Percentiles rank a stretch among this genome's conserved stretches.
Evolutionary conservation across 2,797 vertebrate species (phyloP).

Genomic region (Holocentrus rufus): DNA sequence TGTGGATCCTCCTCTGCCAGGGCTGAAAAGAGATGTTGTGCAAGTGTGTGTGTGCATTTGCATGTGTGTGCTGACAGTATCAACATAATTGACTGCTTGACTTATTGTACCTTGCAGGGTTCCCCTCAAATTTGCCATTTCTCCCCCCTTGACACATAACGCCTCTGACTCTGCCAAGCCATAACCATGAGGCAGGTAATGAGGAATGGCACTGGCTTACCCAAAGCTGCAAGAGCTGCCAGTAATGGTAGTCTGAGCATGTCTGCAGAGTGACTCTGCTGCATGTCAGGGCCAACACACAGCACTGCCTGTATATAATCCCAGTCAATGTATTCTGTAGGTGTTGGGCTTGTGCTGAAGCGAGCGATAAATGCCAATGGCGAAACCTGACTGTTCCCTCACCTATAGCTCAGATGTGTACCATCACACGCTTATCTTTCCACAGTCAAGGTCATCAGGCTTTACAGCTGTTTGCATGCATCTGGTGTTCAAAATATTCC

Average conservation of each 20-base stretch:
- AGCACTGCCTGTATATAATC: not conserved
- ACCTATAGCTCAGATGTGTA: slow-evolving; percentile 23
- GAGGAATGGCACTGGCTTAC: slow-evolving; percentile 1
- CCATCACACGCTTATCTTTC: slow-evolving; percentile 38
- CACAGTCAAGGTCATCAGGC: slow-evolving; percentile 10
- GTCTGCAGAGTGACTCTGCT: not conserved
- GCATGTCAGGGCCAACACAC: not conserved
- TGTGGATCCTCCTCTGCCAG: slow-evolving; percentile 42
- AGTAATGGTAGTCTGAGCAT: not conserved
- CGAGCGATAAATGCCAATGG: too few relatives aligned
- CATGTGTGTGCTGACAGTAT: not conserved
- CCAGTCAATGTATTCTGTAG: not conserved
- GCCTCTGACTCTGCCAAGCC: not conserved
- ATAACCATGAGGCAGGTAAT: slow-evolving; percentile 7
- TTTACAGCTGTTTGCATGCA: not conserved
- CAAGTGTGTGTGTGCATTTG: slow-evolving; percentile 4
- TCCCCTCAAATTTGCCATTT: not conserved
- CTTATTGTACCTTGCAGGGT: not conserved
- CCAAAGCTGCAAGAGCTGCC: slow-evolving; percentile 16
- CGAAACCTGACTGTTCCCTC: not conserved
- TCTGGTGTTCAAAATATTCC: too few relatives aligned
- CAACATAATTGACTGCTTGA: not conserved
- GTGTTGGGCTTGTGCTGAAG: not conserved
- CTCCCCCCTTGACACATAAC: not conserved
- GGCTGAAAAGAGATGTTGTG: slow-evolving; percentile 25